phyloP scores from a whole-genome alignment of 2,113 vertebrate species.

The Bubo scandiacus region DNA sequence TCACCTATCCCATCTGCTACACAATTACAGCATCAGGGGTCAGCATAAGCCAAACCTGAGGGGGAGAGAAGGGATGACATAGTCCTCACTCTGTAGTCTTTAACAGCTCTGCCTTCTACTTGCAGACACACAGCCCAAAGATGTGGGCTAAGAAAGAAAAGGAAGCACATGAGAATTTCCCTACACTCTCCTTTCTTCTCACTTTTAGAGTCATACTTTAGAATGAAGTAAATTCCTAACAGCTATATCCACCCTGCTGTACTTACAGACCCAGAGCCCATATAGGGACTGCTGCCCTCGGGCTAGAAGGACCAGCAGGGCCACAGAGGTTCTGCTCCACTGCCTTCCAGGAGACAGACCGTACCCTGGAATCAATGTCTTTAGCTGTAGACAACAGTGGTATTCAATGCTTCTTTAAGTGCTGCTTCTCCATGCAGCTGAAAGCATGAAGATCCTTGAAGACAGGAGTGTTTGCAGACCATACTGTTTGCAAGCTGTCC shows the following conservation, averaged over 20 bases:
- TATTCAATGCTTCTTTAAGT: not conserved
- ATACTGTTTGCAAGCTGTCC: conserved; percentile 44
- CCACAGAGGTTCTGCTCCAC: not conserved
- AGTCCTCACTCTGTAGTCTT: not conserved
- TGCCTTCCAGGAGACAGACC: not conserved
- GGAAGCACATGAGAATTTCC: not conserved
- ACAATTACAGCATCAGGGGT: not conserved
- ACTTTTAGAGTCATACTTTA: not conserved
- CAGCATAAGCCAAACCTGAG: not conserved
- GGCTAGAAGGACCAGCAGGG: not conserved
- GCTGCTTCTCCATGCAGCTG: not conserved
- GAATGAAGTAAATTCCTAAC: not conserved
- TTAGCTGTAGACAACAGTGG: not conserved
- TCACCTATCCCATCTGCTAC: not conserved
- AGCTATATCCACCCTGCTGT: not conserved
- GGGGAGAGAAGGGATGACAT: not conserved
- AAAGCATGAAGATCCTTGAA: not conserved
- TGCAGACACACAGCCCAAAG: not conserved
- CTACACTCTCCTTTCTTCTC: not conserved
- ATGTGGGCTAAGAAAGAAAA: not conserved
- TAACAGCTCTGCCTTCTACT: not conserved
- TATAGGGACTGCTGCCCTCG: not conserved
- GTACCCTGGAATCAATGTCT: not conserved
- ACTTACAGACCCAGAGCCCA: not conserved
- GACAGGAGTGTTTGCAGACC: not conserved